A percentile compares a stretch with the other conserved stretches of the same genome.
Evolutionary conservation across 2,113 vertebrate genomes (phyloP).

Genomic region (Bettongia penicillata): DNA sequence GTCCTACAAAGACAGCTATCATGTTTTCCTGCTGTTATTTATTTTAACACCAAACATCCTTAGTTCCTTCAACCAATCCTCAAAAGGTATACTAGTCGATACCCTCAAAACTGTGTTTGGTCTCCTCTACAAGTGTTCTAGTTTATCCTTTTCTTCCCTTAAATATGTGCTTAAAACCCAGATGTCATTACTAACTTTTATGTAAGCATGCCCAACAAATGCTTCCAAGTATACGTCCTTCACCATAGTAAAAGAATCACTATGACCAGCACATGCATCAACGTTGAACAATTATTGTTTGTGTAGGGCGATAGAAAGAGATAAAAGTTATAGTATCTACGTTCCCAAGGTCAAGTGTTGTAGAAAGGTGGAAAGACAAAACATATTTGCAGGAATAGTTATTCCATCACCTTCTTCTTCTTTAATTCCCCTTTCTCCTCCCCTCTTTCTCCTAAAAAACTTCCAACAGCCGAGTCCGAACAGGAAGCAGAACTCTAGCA

Average conservation of each 20-base stretch:
- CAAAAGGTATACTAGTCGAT: rapidly evolving
- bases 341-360: not conserved
- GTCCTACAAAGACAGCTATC: not conserved
- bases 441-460: not conserved
- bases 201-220: not conserved
- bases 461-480: not conserved
- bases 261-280: not conserved
- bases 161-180: not conserved
- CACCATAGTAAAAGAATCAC: not conserved
- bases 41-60: not conserved
- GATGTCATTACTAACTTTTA: not conserved
- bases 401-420: not conserved
- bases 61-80: not conserved
- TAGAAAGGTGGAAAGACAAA: not conserved
- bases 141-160: not conserved
- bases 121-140: not conserved
- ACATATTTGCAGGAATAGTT: not conserved
- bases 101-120: not conserved
- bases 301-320: not conserved
- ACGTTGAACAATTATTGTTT: not conserved
- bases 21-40: not conserved
- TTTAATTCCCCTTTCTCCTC: not conserved
- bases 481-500: not conserved
- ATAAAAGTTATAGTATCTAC: not conserved
- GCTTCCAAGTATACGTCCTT: not conserved